These are phyloP conservation scores for Lasiommata megera DNA, from an alignment of 2,888 invertebrate genomes.

Conservation along the genomic window DNA sequence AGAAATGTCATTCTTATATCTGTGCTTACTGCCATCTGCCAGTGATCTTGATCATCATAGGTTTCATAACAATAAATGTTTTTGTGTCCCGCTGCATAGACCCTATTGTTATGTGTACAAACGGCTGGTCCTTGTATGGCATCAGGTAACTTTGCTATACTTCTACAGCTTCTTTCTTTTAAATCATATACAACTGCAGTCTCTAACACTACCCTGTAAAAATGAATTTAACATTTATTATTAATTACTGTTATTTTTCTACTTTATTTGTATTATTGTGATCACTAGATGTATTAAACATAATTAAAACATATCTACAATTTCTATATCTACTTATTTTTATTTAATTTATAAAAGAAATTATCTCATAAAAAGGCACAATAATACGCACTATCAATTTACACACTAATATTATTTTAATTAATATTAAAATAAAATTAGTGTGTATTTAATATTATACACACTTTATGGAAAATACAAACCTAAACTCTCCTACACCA, in stretches of 20 bases:
- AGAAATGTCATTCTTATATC: conserved; percentile 51
- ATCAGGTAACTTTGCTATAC: conserved; percentile 57
- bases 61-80: conserved; percentile 58
- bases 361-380: too few species aligned
- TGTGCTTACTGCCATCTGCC: conserved; percentile 46
- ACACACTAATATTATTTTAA: too few species aligned
- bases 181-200: conserved; percentile 57
- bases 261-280: too few species aligned
- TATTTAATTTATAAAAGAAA: too few species aligned
- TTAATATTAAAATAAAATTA: too few species aligned
- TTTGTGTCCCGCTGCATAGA: conserved; percentile 58
- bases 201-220: conserved; percentile 59
- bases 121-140: conserved; percentile 62
- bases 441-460: too few species aligned
- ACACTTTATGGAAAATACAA: conserved; percentile 36
- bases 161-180: conserved; percentile 49
- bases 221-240: not conserved
- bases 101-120: conserved; percentile 50
- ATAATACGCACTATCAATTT: too few species aligned
- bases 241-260: too few species aligned
- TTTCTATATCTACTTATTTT: too few species aligned
- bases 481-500: conserved; percentile 73
- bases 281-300: too few species aligned
- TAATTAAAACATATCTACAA: too few species aligned
- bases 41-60: conserved; percentile 42